Conservation (phyloP, 2,888 invertebrate species). For the Lordiphosa fenestrarum region DNA sequence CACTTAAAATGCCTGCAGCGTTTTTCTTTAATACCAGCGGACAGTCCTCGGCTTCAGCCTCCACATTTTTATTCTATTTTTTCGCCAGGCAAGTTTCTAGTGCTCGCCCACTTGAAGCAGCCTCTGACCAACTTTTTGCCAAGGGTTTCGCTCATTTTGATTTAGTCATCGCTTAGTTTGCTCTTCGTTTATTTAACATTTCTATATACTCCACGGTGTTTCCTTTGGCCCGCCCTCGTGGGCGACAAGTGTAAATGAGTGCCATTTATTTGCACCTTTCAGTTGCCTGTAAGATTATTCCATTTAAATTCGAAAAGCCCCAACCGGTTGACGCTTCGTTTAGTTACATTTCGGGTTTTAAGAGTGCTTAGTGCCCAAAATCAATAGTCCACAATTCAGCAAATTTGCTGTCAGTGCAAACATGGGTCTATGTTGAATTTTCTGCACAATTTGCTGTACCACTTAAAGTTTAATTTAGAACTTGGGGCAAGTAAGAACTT, state of each 20-base stretch:
- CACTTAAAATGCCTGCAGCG: constrained; percentile 73
- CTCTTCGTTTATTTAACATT: constrained; percentile 25
- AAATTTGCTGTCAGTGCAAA: constrained; percentile 14
- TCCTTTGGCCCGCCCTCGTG: constrained; percentile 18
- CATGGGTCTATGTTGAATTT: constrained; percentile 21
- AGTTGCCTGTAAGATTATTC: constrained; percentile 10
- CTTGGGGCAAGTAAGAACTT: not conserved
- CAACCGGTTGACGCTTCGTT: constrained; percentile 23
- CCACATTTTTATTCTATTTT: constrained; percentile 16
- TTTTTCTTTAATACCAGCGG: constrained; percentile 69
- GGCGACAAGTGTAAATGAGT: constrained; percentile 64
- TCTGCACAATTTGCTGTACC: constrained; percentile 31
- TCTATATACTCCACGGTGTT: not conserved
- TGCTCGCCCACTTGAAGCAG: constrained; percentile 47
- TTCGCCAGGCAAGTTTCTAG: constrained; percentile 38
- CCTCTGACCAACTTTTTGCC: constrained; percentile 46
- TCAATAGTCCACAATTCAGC: constrained; percentile 38
- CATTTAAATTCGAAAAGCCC: constrained; percentile 28
- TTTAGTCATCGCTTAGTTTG: constrained; percentile 61
- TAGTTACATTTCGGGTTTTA: constrained; percentile 20
- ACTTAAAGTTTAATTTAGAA: constrained; percentile 18
- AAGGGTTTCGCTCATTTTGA: constrained; percentile 59
- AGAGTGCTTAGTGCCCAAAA: constrained; percentile 22
- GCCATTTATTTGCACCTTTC: constrained; percentile 51
- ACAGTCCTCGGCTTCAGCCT: constrained; percentile 42